These are phyloP conservation scores for Meandrina meandrites DNA, from an alignment of 92 coral and sea anemone genomes.

Conservation along the genomic window DNA sequence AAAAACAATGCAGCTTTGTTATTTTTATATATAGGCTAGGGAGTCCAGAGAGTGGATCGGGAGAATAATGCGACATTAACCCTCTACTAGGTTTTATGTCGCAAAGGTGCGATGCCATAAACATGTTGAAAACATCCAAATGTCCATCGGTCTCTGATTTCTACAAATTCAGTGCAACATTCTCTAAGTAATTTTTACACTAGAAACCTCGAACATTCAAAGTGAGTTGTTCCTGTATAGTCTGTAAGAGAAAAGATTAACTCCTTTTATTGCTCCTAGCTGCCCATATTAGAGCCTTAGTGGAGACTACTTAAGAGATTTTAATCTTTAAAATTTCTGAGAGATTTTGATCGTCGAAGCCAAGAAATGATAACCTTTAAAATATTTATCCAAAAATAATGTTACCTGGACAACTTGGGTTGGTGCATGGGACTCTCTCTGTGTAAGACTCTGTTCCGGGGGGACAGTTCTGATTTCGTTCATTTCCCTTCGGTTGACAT, in stretches of 20 bases:
- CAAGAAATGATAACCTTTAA: no score
- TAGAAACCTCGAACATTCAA: neutral
- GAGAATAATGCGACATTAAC: no score
- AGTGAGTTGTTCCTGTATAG: neutral
- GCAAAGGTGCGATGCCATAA: no score
- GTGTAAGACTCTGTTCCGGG: slow-evolving; percentile 68
- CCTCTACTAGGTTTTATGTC: no score
- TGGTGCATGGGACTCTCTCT: slow-evolving; percentile 81
- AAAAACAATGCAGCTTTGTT: neutral
- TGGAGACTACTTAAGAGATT: neutral
- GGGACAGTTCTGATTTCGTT: slow-evolving; percentile 65
- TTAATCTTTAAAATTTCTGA: no score
- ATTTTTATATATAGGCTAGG: neutral
- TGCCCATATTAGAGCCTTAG: neutral
- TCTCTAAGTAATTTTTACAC: no score
- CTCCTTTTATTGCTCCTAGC: neutral
- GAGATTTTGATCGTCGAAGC: no score
- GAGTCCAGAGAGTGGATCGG: neutral
- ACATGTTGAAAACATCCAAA: no score
- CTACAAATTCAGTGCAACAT: no score
- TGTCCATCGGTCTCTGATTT: no score
- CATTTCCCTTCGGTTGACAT: slow-evolving; percentile 65
- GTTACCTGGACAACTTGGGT: slow-evolving; percentile 95
- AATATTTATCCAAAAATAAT: no score
- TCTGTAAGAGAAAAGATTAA: neutral